phyloP scores from a whole-genome alignment of 2,797 vertebrate genomes.

The Parotocinclus haroldoi region DNA sequence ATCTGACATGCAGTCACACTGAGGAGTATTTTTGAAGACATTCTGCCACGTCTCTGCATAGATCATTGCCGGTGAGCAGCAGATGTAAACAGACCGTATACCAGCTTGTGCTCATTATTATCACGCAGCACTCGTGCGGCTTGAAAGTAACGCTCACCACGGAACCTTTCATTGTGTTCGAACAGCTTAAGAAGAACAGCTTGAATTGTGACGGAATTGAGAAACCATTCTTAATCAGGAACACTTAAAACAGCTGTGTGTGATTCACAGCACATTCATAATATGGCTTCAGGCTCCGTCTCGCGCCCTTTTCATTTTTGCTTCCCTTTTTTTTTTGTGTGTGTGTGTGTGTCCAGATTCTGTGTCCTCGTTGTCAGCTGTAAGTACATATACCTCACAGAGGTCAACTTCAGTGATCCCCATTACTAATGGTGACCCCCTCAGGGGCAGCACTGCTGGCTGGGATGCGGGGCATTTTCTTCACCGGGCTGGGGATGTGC shows the following conservation, averaged over 20 bases:
- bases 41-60: conserved; percentile 38
- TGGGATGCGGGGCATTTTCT: conserved; percentile 94
- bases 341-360: conserved; percentile 20
- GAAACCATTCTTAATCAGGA: conserved; percentile 20
- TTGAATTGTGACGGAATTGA: conserved; percentile 13
- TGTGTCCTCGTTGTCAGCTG: conserved; percentile 16
- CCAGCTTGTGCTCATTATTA: conserved; percentile 14
- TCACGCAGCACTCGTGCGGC: not conserved
- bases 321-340: conserved; percentile 39
- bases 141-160: no score
- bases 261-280: conserved; percentile 25
- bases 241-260: conserved; percentile 29
- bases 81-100: not conserved
- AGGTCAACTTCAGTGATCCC: conserved; percentile 69
- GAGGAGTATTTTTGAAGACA: conserved; percentile 17
- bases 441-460: conserved; percentile 66
- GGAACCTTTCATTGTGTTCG: not conserved
- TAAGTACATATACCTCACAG: conserved; percentile 62
- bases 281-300: conserved; percentile 9
- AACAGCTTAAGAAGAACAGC: conserved; percentile 8
- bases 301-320: conserved; percentile 19
- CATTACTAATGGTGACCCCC: conserved; percentile 77
- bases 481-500: conserved; percentile 90
- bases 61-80: conserved; percentile 28
- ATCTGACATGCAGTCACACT: conserved; percentile 12